These are phyloP conservation scores for Tragelaphus imberbis DNA, from an alignment of 2,113 vertebrate genomes.

Conservation along the genomic window DNA sequence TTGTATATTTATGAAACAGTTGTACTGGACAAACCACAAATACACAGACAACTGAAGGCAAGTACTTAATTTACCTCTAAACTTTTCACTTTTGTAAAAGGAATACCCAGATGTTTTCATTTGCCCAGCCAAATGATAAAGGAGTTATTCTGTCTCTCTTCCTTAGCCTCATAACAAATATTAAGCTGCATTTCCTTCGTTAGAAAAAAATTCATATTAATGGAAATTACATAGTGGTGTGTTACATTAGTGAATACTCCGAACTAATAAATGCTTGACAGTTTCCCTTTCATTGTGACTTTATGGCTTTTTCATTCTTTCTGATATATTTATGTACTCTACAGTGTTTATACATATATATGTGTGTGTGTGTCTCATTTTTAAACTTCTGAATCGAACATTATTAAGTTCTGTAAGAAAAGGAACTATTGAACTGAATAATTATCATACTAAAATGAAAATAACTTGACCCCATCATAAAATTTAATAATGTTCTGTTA, in stretches of 20 bases:
- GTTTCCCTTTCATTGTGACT: not conserved
- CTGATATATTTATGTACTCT: not conserved
- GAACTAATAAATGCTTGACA: not conserved
- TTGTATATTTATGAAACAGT: not conserved
- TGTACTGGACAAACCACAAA: not conserved
- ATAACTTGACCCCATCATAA: not conserved
- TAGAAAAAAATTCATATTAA: not conserved
- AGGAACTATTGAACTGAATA: not conserved
- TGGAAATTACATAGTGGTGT: not conserved
- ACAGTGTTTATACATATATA: not conserved
- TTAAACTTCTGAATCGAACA: not conserved
- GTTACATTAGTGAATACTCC: not conserved
- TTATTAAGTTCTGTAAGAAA: not conserved
- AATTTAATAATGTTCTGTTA: not conserved
- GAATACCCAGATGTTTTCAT: not conserved
- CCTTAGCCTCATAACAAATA: not conserved
- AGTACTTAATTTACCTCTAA: not conserved
- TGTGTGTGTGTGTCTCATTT: not conserved
- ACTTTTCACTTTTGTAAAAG: not conserved
- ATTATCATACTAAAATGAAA: not conserved
- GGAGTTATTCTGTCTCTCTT: not conserved
- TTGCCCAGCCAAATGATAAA: not conserved
- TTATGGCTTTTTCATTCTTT: not conserved
- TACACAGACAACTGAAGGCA: not conserved
- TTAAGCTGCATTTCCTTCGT: conserved; percentile 3